Evolutionary conservation across 2,888 invertebrate genomes (phyloP), one percentile per base, ranked within the genome.

Genomic region (Isotomurus palustris): DNA sequence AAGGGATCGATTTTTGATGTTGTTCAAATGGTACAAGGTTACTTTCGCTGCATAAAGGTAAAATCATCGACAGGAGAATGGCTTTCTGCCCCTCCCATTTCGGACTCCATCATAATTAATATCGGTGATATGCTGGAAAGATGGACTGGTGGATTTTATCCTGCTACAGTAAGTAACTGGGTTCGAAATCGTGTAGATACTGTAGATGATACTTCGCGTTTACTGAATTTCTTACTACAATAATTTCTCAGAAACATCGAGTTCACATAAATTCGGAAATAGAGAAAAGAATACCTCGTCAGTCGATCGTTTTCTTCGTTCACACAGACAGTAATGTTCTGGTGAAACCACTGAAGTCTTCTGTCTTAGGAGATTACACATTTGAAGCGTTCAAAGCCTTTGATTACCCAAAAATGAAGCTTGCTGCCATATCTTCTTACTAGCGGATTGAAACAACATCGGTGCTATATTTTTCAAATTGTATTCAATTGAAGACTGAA

Each of bases 121-220:
- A 71, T 74, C 17, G 75, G 74, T 1, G 74, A 75, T 62, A 55
- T 74, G 40, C 64, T 76, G 67, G 74, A 76, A 64, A 59, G 72
- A 38, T 75, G 75, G 75, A 74, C 75, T 5, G 58, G 71, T 2
- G 73, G 73, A 43, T 56, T 62, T 40, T 70, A 75, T 22, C 60
- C 65, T 2, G 75, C 76, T 5, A 74, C 74, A n/a, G 74, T 73
- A 65, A 60, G 59, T 32, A 32, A n/a, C 41, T n/a, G 14, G 14
- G 44, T 43, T 28, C 38, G 3, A 32, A 3, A 50, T 5, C 8
- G 6, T 38, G 38, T 17, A 24, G 28, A 6, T n/a, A n/a, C n/a
- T n/a, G n/a, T n/a, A n/a, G n/a, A n/a, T n/a, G n/a, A n/a, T n/a
- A n/a, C n/a, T n/a, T 21, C 27, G 12, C 21, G 24, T 38, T 47